Conservation (phyloP, 2,888 invertebrate genomes). For the Sialis lutaria region DNA sequence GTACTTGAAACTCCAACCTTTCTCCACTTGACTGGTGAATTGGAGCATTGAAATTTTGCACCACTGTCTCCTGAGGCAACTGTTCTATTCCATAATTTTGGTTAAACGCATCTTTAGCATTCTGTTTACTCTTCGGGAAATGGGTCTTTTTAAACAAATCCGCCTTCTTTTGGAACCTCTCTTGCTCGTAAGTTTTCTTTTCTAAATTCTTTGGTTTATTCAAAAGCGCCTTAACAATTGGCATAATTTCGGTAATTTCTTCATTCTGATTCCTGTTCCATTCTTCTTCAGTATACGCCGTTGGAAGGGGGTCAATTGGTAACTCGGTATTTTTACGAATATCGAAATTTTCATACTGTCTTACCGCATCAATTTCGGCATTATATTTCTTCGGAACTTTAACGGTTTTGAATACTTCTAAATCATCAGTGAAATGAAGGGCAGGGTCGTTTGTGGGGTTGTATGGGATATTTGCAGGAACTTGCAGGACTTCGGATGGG, state of each 20-base stretch:
- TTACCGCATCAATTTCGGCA: constrained; percentile 26
- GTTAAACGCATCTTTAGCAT: no score
- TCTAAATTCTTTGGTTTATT: no score
- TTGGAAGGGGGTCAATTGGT: background rate
- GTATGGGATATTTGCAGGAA: constrained; percentile 14
- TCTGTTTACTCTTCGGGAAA: no score
- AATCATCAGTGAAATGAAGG: constrained; percentile 20
- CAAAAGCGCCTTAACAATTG: no score
- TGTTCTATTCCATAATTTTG: background rate
- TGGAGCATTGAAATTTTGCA: background rate
- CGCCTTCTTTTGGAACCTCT: no score
- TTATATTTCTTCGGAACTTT: constrained; percentile 37
- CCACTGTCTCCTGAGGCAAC: background rate
- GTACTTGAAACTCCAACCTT: constrained; percentile 60
- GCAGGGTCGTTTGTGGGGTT: constrained; percentile 23
- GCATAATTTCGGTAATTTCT: no score
- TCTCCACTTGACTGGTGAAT: constrained; percentile 14
- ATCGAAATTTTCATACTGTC: constrained; percentile 27
- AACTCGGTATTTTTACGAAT: background rate
- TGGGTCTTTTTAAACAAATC: no score
- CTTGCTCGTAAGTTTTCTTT: no score
- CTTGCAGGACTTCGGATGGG: background rate
- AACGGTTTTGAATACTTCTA: constrained; percentile 22
- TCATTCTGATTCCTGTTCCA: no score
- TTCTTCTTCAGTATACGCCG: no score